Percentiles rank a stretch among this genome's conserved stretches.
Conservation (phyloP, 2,113 vertebrate genomes). For the Naja naja region DNA sequence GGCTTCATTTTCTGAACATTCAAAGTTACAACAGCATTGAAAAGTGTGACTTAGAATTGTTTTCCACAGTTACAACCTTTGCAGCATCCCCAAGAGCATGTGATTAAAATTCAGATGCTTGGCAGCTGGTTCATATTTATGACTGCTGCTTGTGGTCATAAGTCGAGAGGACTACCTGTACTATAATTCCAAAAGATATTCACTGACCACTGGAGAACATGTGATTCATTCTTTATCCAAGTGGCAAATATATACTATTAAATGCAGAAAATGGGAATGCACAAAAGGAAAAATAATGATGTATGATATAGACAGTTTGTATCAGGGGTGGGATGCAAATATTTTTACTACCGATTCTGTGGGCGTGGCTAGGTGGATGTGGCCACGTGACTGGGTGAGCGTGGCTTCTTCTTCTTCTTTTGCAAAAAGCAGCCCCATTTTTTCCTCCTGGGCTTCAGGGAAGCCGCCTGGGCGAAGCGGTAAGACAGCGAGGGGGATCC, state of each 20-base stretch:
- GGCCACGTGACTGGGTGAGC: too few species aligned
- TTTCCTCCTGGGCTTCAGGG: too few species aligned
- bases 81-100: background rate
- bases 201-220: background rate
- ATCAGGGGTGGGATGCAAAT: too few species aligned
- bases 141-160: background rate
- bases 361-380: too few species aligned
- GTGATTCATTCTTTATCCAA: constrained; percentile 34
- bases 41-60: background rate
- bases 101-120: background rate
- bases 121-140: background rate
- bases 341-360: too few species aligned
- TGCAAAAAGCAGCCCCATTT: too few species aligned
- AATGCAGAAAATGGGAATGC: constrained; percentile 31
- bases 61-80: background rate
- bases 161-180: background rate
- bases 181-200: constrained; percentile 38
- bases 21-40: background rate
- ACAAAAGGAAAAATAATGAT: constrained; percentile 25
- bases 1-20: background rate
- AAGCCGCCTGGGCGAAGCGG: too few species aligned
- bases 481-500: too few species aligned
- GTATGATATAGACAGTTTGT: constrained; percentile 10
- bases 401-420: too few species aligned
- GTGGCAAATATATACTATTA: constrained; percentile 39